Conservation (phyloP, 1,140 invertebrate genomes). For the Trissolcus basalis region DNA sequence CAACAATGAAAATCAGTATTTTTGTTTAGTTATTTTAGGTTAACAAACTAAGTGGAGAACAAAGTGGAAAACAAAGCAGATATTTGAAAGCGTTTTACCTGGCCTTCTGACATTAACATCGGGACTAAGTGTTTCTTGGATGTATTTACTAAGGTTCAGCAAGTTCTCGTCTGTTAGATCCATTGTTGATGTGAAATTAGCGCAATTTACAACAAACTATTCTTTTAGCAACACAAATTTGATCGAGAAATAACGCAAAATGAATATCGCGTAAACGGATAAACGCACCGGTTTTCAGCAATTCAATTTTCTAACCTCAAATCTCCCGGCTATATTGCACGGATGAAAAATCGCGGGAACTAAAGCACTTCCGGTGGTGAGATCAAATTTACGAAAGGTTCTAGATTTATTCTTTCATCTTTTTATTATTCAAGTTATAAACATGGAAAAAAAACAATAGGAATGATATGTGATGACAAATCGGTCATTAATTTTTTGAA, state of each 20-base stretch:
- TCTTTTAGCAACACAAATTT: not conserved
- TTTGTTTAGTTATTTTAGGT: not conserved
- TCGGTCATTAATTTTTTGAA: not conserved
- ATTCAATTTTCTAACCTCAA: slow-evolving; percentile 61
- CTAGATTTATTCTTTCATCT: not conserved
- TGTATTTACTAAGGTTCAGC: slow-evolving; percentile 85
- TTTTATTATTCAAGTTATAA: not conserved
- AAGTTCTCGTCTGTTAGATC: slow-evolving; percentile 90
- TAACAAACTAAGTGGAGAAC: slow-evolving; percentile 8
- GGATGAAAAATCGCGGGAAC: no score
- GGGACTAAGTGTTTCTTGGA: slow-evolving; percentile 92
- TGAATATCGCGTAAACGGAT: not conserved
- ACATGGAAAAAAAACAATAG: slow-evolving; percentile 2
- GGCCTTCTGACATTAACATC: slow-evolving; percentile 87
- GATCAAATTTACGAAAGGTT: not conserved
- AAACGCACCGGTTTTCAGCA: slow-evolving; percentile 47
- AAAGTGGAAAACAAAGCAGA: slow-evolving; percentile 2
- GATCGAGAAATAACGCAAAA: not conserved
- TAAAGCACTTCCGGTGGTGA: not conserved
- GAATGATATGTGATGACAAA: not conserved
- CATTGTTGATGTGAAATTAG: slow-evolving; percentile 76
- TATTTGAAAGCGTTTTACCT: slow-evolving; percentile 78
- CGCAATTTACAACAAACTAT: not conserved
- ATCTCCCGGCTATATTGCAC: not conserved
- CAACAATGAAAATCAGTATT: no score